Evolutionary conservation across 1,140 invertebrate genomes (phyloP).

Genomic region (Brachionus angularis): DNA sequence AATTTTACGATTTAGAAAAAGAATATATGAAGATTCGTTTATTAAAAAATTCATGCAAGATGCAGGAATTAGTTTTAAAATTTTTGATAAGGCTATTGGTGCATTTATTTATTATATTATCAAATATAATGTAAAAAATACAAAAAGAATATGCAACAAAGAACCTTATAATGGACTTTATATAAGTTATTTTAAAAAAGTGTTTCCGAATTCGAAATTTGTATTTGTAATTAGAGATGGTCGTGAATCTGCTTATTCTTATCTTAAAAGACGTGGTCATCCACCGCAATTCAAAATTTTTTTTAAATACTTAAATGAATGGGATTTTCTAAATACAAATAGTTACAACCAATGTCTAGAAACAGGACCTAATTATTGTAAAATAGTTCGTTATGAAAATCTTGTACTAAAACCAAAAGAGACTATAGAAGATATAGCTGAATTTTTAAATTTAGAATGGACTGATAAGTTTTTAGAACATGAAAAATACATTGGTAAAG

Average conservation of each 20-base stretch:
- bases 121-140: neutral
- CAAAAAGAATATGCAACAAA: conserved; percentile 8
- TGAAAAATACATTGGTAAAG: conserved; percentile 20
- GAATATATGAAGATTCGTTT: too few species aligned
- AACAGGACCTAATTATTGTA: neutral
- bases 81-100: neutral
- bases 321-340: neutral
- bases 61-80: neutral
- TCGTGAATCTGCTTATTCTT: conserved; percentile 14
- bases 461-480: conserved; percentile 21
- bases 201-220: conserved; percentile 22
- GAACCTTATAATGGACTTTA: neutral
- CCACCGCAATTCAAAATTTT: neutral
- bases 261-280: neutral
- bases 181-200: neutral
- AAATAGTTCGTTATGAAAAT: neutral
- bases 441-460: neutral
- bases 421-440: neutral
- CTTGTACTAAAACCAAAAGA: conserved; percentile 5
- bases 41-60: too few species aligned
- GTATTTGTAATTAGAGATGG: conserved; percentile 12
- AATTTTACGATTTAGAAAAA: neutral
- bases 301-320: neutral
- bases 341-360: neutral
- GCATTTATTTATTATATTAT: neutral